Percentiles rank a stretch among this genome's conserved stretches.
Evolutionary conservation across 1,140 invertebrate genomes (phyloP).

Genomic region (Drosophila saltans): DNA sequence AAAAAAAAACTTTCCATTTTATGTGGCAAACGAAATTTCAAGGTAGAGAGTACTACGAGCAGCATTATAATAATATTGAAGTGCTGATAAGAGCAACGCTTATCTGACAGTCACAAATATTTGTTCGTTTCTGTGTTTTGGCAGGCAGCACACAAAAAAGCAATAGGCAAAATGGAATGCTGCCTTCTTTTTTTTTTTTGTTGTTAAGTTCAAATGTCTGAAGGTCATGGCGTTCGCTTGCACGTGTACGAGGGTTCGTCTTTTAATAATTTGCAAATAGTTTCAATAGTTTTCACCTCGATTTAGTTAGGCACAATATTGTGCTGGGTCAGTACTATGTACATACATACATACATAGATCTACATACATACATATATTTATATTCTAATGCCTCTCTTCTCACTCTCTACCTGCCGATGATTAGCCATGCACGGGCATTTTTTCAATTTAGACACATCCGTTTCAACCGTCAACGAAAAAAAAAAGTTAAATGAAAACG

Average conservation of each 20-base stretch:
- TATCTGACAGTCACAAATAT: slow-evolving; percentile 52
- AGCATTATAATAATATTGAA: slow-evolving; percentile 51
- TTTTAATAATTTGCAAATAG: slow-evolving; percentile 19
- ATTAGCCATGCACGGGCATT: slow-evolving; percentile 68
- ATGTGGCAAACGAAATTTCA: slow-evolving; percentile 27
- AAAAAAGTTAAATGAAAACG: slow-evolving; percentile 13
- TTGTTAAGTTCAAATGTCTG: slow-evolving; percentile 45
- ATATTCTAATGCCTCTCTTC: slow-evolving; percentile 20
- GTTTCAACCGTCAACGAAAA: slow-evolving; percentile 30
- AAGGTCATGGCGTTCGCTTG: slow-evolving; percentile 31
- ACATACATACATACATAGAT: slow-evolving; percentile 6
- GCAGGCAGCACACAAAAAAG: slow-evolving; percentile 9
- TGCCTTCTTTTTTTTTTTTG: slow-evolving; percentile 6
- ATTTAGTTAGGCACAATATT: slow-evolving; percentile 1
- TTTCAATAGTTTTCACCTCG: slow-evolving; percentile 27
- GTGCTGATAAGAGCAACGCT: slow-evolving; percentile 37
- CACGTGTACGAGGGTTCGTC: slow-evolving; percentile 28
- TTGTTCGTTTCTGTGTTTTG: slow-evolving; percentile 21
- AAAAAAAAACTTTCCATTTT: not conserved
- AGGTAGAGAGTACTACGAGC: slow-evolving; percentile 44
- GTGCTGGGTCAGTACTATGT: slow-evolving; percentile 46
- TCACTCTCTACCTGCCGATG: slow-evolving; percentile 57
- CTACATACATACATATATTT: slow-evolving; percentile 2
- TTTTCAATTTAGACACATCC: slow-evolving; percentile 68
- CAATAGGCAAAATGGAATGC: slow-evolving; percentile 11